Evolutionary conservation across 2,888 invertebrate genomes (phyloP).

Genomic region (Thera obeliscata): DNA sequence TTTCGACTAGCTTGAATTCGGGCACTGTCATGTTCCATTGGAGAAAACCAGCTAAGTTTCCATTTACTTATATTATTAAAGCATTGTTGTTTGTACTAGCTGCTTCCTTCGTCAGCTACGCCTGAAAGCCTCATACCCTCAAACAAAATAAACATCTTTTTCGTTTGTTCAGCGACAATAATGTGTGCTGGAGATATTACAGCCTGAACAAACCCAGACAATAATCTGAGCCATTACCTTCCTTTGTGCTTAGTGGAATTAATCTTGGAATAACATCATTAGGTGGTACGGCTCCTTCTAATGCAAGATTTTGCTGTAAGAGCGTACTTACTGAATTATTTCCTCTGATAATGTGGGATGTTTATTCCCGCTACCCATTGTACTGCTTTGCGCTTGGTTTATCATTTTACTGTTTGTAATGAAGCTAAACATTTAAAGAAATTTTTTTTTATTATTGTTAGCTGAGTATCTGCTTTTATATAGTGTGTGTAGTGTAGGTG

Average conservation of each 20-base stretch:
- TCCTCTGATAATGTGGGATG: conserved; percentile 10
- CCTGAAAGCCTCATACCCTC: conserved; percentile 27
- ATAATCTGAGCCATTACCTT: conserved; percentile 44
- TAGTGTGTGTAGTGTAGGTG: no score
- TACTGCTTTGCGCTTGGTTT: not conserved
- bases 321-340: conserved; percentile 11
- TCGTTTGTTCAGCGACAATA: conserved; percentile 41
- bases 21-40: no score
- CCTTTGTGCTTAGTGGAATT: conserved; percentile 53
- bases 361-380: conserved; percentile 10
- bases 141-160: conserved; percentile 39
- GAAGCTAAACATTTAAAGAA: not conserved
- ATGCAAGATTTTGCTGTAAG: conserved; percentile 20
- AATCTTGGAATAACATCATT: conserved; percentile 54
- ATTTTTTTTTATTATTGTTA: not conserved
- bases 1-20: no score
- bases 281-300: conserved; percentile 32
- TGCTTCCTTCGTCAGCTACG: conserved; percentile 4
- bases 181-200: conserved; percentile 37
- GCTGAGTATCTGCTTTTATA: no score
- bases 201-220: conserved; percentile 32
- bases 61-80: no score
- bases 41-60: no score
- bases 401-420: not conserved
- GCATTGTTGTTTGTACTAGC: conserved; percentile 3